A percentile compares a stretch with the other conserved stretches of the same genome.
Evolutionary conservation across 1,140 invertebrate species (phyloP).

Genomic region (Ceratosolen fusciceps): DNA sequence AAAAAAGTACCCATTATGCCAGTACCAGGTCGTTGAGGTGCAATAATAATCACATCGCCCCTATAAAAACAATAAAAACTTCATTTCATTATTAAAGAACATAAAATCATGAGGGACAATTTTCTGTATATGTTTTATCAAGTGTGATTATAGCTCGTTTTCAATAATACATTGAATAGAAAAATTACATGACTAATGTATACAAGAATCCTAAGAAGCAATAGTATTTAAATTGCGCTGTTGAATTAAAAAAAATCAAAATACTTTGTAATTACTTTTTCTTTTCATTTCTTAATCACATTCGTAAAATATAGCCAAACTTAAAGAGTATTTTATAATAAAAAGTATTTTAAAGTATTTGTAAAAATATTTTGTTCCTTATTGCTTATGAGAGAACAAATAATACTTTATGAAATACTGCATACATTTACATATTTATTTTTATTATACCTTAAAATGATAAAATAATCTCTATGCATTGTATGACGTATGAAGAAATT

Average conservation of each 20-base stretch:
- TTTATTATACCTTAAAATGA: too few species aligned
- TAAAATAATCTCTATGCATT: too few species aligned
- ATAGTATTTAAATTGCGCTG: too few species aligned
- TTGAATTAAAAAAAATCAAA: too few species aligned
- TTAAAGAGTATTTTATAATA: not conserved
- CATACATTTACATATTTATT: not conserved
- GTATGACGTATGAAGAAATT: too few species aligned
- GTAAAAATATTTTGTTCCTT: not conserved
- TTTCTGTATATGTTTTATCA: constrained; percentile 37
- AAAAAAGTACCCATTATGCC: constrained; percentile 50
- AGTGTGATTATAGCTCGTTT: not conserved
- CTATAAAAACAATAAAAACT: constrained; percentile 41
- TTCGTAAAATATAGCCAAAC: too few species aligned
- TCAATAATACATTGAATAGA: too few species aligned
- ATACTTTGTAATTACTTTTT: too few species aligned
- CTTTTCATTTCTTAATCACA: too few species aligned
- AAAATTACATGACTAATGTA: too few species aligned
- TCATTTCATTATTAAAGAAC: constrained; percentile 7
- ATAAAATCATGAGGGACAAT: constrained; percentile 25
- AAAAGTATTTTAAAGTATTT: not conserved
- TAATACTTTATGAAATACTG: not conserved
- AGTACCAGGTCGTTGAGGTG: constrained; percentile 41
- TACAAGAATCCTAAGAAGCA: too few species aligned
- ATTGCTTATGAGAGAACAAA: not conserved
- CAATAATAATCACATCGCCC: constrained; percentile 43